A percentile compares a stretch with the other conserved stretches of the same genome.
phyloP scores from a whole-genome alignment of 1,140 invertebrate species.

The Tetranychus urticae region DNA sequence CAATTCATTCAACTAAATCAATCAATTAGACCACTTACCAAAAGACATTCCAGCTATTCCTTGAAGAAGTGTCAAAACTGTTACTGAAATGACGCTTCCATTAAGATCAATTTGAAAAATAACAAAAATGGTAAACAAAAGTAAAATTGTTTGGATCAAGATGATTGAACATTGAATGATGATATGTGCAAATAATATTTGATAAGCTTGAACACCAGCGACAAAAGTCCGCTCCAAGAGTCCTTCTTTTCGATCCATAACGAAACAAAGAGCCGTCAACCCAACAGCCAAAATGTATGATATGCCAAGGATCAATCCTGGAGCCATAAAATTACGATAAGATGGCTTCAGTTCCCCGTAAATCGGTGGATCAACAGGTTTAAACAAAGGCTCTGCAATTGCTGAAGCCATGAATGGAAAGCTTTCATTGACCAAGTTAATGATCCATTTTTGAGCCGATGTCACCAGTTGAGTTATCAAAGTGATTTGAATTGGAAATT shows the following conservation, averaged over 20 bases:
- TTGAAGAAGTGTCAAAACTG: conserved; percentile 3
- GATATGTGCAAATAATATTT: conserved; percentile 7
- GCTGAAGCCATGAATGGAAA: neutral
- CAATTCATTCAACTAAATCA: neutral
- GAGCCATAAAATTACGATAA: conserved; percentile 83
- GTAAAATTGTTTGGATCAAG: conserved; percentile 1
- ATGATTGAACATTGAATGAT: conserved; percentile 12
- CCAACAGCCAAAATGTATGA: conserved; percentile 85
- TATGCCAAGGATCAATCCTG: conserved; percentile 73
- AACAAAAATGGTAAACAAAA: conserved; percentile 1
- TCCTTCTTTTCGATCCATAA: conserved; percentile 73
- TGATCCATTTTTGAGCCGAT: neutral
- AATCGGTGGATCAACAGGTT: conserved; percentile 1
- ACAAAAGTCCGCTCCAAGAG: conserved; percentile 70
- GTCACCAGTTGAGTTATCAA: neutral
- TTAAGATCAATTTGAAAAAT: conserved; percentile 1
- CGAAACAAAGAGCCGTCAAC: conserved; percentile 64
- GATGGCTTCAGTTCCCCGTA: neutral
- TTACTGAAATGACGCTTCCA: conserved; percentile 4
- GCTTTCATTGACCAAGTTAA: neutral
- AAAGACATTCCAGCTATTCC: conserved; percentile 7
- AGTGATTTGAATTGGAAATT: neutral
- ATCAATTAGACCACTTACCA: neutral
- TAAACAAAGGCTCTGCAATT: neutral
- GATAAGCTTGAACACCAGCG: conserved; percentile 36